These are phyloP conservation scores for Meleagris gallopavo DNA, from an alignment of 2,113 vertebrate genomes.

Conservation along the genomic window DNA sequence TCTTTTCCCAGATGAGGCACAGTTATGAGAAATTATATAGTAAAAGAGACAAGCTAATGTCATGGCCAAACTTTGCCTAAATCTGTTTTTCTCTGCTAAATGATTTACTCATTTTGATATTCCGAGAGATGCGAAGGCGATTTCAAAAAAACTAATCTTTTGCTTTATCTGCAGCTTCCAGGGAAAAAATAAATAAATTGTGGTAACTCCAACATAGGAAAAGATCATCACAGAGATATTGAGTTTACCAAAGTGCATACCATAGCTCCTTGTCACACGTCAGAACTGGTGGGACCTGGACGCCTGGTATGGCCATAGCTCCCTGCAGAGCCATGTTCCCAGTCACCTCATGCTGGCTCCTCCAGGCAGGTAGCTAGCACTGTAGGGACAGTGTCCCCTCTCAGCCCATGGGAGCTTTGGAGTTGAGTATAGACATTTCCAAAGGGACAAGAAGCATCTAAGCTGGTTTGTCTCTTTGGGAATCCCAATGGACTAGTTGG, in stretches of 20 bases:
- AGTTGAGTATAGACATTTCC: neutral
- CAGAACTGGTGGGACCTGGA: neutral
- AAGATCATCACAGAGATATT: neutral
- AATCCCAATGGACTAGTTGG: neutral
- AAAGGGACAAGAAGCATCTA: neutral
- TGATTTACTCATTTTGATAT: slow-evolving; percentile 38
- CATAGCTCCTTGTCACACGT: neutral
- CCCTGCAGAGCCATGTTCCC: neutral
- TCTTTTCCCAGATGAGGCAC: slow-evolving; percentile 44
- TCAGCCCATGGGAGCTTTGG: fast-evolving
- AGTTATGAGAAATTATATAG: slow-evolving; percentile 27
- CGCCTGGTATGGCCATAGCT: neutral
- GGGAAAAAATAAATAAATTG: neutral
- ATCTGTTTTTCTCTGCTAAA: slow-evolving; percentile 42
- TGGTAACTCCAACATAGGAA: neutral
- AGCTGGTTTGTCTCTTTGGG: neutral
- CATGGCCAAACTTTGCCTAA: neutral
- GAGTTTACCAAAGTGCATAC: neutral
- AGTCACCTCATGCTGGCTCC: neutral
- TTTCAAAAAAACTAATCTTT: slow-evolving; percentile 10
- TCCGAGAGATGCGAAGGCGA: neutral
- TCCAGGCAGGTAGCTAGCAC: neutral
- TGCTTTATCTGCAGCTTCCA: slow-evolving; percentile 24
- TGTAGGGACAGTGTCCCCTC: neutral
- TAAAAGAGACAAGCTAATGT: slow-evolving; percentile 16